These are phyloP conservation scores for Acridotheres tristis DNA, from an alignment of 2,797 vertebrate genomes.

Conservation along the genomic window DNA sequence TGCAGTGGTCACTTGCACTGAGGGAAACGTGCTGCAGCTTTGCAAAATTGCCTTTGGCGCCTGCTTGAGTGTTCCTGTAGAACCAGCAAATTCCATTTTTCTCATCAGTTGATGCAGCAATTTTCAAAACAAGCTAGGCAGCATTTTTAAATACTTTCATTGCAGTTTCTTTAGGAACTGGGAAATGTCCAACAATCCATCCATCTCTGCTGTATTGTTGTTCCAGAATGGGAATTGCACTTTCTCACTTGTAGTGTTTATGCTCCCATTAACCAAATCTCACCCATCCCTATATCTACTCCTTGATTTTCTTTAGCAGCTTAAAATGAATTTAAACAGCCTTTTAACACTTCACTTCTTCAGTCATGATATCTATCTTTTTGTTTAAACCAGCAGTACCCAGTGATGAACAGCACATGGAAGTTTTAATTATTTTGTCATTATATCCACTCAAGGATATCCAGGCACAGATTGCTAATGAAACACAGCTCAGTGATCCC, in stretches of 20 bases:
- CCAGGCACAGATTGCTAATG: background rate
- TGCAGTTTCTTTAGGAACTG: slow-evolving; percentile 21
- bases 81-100: slow-evolving; percentile 48
- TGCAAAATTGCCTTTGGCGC: slow-evolving; percentile 29
- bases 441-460: slow-evolving; percentile 8
- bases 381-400: background rate
- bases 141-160: slow-evolving; percentile 61
- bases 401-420: background rate
- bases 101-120: slow-evolving; percentile 31
- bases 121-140: slow-evolving; percentile 65
- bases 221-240: background rate
- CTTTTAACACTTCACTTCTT: background rate
- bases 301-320: background rate
- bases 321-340: background rate
- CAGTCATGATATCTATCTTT: background rate
- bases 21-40: background rate
- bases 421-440: slow-evolving; percentile 38
- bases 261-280: background rate
- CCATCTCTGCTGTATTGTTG: background rate
- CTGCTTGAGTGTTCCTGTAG: slow-evolving; percentile 22
- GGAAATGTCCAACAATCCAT: background rate
- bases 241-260: background rate
- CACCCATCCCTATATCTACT: background rate
- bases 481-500: background rate
- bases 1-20: background rate